Evolutionary conservation across 2,888 invertebrate genomes (phyloP).

Genomic region (Leptarthrus brevirostris): DNA sequence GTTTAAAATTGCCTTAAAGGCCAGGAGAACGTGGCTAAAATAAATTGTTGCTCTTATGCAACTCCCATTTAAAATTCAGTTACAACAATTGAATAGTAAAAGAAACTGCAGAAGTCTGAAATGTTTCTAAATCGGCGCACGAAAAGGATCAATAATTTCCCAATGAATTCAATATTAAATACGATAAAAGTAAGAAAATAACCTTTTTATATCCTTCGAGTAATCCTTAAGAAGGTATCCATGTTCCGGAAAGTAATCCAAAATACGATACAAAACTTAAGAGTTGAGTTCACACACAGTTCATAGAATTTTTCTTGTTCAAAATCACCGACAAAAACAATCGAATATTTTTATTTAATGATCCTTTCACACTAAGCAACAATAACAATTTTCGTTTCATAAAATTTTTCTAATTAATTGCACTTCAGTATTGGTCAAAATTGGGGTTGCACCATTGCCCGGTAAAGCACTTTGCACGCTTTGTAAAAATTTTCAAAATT

Average conservation of each 20-base stretch:
- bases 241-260: conserved; percentile 17
- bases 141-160: conserved; percentile 29
- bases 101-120: background rate
- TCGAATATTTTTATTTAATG: background rate
- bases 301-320: background rate
- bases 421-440: conserved; percentile 33
- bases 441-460: conserved; percentile 22
- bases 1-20: background rate
- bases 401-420: conserved; percentile 3
- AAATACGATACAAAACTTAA: too few relatives aligned
- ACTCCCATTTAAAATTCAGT: background rate
- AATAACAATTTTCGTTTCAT: conserved; percentile 1
- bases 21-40: background rate
- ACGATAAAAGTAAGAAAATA: background rate
- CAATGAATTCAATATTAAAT: background rate
- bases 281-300: background rate
- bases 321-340: background rate
- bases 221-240: conserved; percentile 21
- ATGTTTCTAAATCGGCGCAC: background rate
- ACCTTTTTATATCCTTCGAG: conserved; percentile 11
- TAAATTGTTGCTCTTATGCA: background rate
- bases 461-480: background rate
- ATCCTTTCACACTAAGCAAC: background rate
- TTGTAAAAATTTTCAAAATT: conserved; percentile 4
- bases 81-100: background rate